Evolutionary conservation across 2,797 vertebrate genomes (phyloP).

Genomic region (Ceryle rudis): DNA sequence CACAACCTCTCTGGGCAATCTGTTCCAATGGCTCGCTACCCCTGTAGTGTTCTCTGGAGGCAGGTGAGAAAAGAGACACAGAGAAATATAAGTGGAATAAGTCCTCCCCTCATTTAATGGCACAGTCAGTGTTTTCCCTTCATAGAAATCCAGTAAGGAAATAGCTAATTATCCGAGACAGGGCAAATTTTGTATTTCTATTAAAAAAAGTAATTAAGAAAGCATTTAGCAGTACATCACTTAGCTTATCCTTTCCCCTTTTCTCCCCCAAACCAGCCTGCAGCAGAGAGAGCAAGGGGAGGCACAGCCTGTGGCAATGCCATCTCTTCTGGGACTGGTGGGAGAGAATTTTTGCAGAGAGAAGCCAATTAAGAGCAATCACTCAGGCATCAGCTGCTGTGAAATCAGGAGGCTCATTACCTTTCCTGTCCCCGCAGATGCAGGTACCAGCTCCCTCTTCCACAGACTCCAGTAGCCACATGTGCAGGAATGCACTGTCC

Average conservation of each 20-base stretch:
- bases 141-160: slow-evolving; percentile 6
- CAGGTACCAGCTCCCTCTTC: not conserved
- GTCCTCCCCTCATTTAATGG: not conserved
- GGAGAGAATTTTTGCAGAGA: slow-evolving; percentile 42
- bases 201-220: not conserved
- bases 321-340: not conserved
- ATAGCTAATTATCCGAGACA: slow-evolving; percentile 17
- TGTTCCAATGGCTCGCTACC: not conserved
- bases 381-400: slow-evolving; percentile 3
- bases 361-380: slow-evolving; percentile 52
- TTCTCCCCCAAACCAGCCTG: not conserved
- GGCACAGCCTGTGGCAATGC: slow-evolving; percentile 1
- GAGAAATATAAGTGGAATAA: not conserved
- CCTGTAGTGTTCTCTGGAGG: not conserved
- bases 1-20: not conserved
- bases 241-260: not conserved
- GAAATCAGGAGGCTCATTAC: slow-evolving; percentile 24
- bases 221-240: not conserved
- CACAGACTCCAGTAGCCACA: not conserved
- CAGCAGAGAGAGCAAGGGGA: not conserved
- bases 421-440: not conserved
- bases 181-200: not conserved
- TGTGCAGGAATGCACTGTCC: rapidly evolving
- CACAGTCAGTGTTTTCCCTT: slow-evolving; percentile 20
- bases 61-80: not conserved